Percentiles rank a stretch among this genome's conserved stretches.
Conservation (phyloP, 1,140 invertebrate species). For the roundworm (Caenorhabditis elegans) region DNA sequence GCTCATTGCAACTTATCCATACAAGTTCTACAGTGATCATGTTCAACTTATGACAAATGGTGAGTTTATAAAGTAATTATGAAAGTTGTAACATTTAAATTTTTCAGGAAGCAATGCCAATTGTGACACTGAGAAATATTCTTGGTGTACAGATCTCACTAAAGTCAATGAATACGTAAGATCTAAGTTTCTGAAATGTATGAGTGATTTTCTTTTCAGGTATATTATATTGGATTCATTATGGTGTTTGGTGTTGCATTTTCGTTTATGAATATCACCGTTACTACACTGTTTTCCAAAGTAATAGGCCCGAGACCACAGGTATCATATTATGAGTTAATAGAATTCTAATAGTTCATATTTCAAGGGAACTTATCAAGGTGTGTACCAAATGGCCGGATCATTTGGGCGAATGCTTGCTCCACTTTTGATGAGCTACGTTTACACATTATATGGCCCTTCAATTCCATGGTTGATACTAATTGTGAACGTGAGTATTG, state of each 20-base stretch:
- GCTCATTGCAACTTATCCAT: constrained; percentile 46
- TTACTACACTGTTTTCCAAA: constrained; percentile 53
- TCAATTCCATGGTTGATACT: not conserved
- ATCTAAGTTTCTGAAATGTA: not conserved
- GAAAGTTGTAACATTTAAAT: not conserved
- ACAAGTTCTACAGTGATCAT: constrained; percentile 47
- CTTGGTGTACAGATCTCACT: constrained; percentile 48
- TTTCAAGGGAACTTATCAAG: constrained; percentile 52
- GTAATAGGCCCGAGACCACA: constrained; percentile 58
- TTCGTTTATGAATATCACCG: constrained; percentile 55
- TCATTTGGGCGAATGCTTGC: constrained; percentile 35
- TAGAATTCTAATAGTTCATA: too few species aligned
- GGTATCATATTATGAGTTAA: not conserved
- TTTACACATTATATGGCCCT: not conserved
- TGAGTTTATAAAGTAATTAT: not conserved
- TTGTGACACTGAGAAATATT: constrained; percentile 48
- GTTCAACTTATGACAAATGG: not conserved
- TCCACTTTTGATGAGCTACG: constrained; percentile 46
- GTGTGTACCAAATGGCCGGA: constrained; percentile 52
- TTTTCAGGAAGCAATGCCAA: constrained; percentile 33
- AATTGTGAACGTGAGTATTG: not conserved
- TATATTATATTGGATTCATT: constrained; percentile 47
- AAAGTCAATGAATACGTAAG: constrained; percentile 49
- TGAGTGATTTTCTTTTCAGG: constrained; percentile 1
- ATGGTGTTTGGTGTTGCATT: constrained; percentile 53